Percentiles rank a stretch among this genome's conserved stretches.
Conservation (phyloP, 2,888 invertebrate species). For the Metacarcinus magister region DNA sequence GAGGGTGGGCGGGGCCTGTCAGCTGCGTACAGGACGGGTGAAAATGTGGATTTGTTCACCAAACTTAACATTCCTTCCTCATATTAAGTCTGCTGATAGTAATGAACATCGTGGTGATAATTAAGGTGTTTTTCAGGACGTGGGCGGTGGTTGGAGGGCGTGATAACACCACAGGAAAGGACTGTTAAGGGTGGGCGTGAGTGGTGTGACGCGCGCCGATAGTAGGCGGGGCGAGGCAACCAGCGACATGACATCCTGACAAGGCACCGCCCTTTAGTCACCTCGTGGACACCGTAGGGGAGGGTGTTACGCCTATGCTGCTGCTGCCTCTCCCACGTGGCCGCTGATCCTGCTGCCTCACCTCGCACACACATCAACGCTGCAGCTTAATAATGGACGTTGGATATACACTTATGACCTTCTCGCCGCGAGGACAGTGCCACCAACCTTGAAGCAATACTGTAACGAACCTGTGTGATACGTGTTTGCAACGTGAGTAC, state of each 20-base stretch:
- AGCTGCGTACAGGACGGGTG: conserved; percentile 1
- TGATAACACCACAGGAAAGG: neutral
- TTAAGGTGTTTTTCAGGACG: neutral
- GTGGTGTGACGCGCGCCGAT: conserved; percentile 31
- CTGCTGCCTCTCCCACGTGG: conserved; percentile 42
- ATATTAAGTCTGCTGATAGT: neutral
- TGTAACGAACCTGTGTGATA: neutral
- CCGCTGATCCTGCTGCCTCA: neutral
- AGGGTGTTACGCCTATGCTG: neutral
- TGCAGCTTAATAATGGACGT: neutral
- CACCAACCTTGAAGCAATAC: neutral
- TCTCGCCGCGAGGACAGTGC: neutral
- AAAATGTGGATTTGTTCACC: neutral
- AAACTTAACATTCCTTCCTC: neutral
- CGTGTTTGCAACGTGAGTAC: conserved; percentile 43
- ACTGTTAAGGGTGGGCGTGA: neutral
- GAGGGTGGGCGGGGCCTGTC: neutral
- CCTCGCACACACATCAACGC: neutral
- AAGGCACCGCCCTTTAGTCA: conserved; percentile 54
- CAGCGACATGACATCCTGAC: conserved; percentile 34
- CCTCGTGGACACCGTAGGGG: conserved; percentile 6
- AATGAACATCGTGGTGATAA: neutral
- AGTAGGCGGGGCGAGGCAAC: conserved; percentile 31
- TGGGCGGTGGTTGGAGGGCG: neutral
- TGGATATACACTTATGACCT: neutral